phyloP scores from a whole-genome alignment of 1,140 invertebrate species.

The Leptinotarsa texana region DNA sequence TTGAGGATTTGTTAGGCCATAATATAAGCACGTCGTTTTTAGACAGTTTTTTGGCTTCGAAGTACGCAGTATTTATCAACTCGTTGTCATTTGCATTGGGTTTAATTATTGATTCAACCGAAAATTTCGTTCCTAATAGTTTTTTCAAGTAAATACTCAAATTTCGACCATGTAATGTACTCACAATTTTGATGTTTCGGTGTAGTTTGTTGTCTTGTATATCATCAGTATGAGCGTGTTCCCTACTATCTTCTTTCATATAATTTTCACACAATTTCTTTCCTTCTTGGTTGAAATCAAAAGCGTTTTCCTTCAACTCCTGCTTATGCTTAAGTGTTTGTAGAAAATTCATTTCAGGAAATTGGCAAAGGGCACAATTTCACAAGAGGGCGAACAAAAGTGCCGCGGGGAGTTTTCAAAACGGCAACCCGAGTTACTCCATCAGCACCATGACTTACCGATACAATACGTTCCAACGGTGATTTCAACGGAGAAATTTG shows the following conservation, averaged over 20 bases:
- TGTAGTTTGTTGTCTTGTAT: background rate
- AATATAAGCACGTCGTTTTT: constrained; percentile 11
- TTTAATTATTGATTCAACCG: constrained; percentile 11
- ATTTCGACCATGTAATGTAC: background rate
- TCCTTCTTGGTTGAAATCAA: background rate
- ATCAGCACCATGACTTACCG: no score
- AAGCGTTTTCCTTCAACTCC: background rate
- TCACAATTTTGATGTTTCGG: background rate
- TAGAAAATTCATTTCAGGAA: no score
- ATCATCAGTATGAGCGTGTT: background rate
- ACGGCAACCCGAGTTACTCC: no score
- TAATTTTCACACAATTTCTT: no score
- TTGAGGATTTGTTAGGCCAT: background rate
- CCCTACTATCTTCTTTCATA: background rate
- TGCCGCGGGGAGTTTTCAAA: no score
- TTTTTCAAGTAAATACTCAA: background rate
- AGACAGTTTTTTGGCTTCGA: background rate
- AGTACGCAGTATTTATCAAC: constrained; percentile 1
- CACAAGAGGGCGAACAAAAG: no score
- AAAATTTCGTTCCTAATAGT: constrained; percentile 8
- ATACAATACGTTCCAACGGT: no score
- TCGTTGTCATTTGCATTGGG: constrained; percentile 12
- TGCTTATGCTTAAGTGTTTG: no score
- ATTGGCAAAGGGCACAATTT: no score
- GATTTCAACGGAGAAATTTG: no score